Evolutionary conservation across 92 coral and sea anemone species (phyloP), one percentile per base, ranked within the genome.

Genomic region (Heliopora coerulea): DNA sequence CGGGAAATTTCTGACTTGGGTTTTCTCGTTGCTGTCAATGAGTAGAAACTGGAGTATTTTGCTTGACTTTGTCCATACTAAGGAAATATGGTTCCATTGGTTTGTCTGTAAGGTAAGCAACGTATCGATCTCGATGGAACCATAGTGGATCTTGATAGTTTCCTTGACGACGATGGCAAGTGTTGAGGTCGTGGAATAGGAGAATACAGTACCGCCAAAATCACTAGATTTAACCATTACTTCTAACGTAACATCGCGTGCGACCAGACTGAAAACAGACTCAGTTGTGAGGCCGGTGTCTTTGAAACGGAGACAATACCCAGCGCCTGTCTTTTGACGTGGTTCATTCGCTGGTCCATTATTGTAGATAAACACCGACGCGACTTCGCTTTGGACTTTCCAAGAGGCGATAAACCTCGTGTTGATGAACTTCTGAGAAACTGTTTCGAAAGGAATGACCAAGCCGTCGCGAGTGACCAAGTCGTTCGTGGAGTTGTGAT

Each of bases 141-240:
- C 93, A 65, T 87, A 87, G 42, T 86, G 86, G 13, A 92, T 65
- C 33, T 86, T 85, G 32, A 92, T 78, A 50, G 86, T 89, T 49
- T 86, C 78, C 52, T 65, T 88, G 33, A 87, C 54, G 23, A 88
- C 85, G 11, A 92, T 83, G 31, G 97, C 97, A 67, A 92, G 88
- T 54, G 96, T 87, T 59, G 86, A 86, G n/a, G 96, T 87, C 20
- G 93, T 90, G 3, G 97, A 81, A 75, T 92, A 92, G 25, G 97
- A 92, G 52, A 92, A 79, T 56, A 92, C 56, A 24, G 97, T 92
- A 12, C 97, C 97, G 59, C 84, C 65, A 33, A n/a, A 34, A 30
- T 88, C 84, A 18, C 78, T 70, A 49, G 82, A 79, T 67, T 87
- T 89, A 31, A 92, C 85, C 91, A 87, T 85, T 46, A 90, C 85